Percentiles rank a stretch among this genome's conserved stretches.
Evolutionary conservation across 2,797 vertebrate genomes (phyloP).

Genomic region (Ambastaia sidthimunki): DNA sequence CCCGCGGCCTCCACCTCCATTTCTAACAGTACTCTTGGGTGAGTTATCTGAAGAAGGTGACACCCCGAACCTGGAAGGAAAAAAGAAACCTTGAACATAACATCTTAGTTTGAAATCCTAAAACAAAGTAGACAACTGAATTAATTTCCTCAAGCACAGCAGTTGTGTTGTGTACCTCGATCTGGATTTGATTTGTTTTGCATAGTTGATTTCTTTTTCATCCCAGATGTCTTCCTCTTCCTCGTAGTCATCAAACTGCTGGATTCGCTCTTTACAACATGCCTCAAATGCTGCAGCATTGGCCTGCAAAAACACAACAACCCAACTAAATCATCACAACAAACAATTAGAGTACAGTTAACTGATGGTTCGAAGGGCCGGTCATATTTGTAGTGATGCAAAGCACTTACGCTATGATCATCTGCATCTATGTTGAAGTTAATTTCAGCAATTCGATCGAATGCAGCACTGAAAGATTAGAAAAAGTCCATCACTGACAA

Average conservation of each 20-base stretch:
- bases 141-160: neutral
- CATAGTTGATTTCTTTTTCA: slow-evolving; percentile 89
- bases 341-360: neutral
- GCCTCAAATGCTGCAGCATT: slow-evolving; percentile 92
- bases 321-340: neutral
- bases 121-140: neutral
- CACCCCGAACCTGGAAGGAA: slow-evolving; percentile 83
- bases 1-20: slow-evolving; percentile 76
- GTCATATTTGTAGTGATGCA: neutral
- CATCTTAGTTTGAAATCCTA: neutral
- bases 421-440: slow-evolving; percentile 93
- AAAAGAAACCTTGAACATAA: neutral
- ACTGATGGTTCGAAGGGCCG: neutral
- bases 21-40: slow-evolving; percentile 80
- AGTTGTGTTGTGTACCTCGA: slow-evolving; percentile 80
- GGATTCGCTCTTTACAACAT: slow-evolving; percentile 93
- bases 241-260: slow-evolving; percentile 91
- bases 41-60: slow-evolving; percentile 82
- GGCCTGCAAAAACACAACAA: slow-evolving; percentile 74
- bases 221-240: slow-evolving; percentile 98
- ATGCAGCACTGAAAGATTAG: slow-evolving; percentile 83
- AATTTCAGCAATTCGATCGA: slow-evolving; percentile 95
- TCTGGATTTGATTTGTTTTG: slow-evolving; percentile 87
- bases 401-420: slow-evolving; percentile 91
- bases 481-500: neutral